Evolutionary conservation across 2,797 vertebrate genomes (phyloP).

Genomic region (Alcedo atthis): DNA sequence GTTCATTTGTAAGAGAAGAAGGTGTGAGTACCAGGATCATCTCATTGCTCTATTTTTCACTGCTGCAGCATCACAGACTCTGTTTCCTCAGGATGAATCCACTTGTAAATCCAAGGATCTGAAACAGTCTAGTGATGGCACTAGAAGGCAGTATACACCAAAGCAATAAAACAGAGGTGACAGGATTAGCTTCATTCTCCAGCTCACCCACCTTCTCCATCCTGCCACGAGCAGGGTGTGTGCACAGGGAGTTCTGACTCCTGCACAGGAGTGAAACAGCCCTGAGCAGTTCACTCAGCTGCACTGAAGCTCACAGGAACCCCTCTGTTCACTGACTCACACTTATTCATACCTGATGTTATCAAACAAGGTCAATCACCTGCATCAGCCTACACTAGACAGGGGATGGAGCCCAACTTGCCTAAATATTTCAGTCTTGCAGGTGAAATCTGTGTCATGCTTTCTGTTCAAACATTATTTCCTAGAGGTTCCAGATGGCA

Average conservation of each 20-base stretch:
- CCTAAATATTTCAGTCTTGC: background rate
- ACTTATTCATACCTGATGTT: background rate
- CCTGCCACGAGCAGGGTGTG: background rate
- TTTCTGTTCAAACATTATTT: background rate
- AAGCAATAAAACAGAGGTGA: background rate
- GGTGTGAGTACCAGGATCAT: background rate
- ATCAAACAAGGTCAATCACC: background rate
- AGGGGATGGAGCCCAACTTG: background rate
- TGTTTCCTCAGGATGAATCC: background rate
- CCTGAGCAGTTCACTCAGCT: too few species aligned
- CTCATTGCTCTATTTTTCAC: background rate
- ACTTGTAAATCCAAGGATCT: background rate
- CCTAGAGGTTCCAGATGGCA: background rate
- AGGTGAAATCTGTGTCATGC: background rate
- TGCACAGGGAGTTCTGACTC: background rate
- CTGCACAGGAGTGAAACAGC: background rate
- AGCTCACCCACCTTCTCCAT: background rate
- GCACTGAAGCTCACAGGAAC: background rate
- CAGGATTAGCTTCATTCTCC: background rate
- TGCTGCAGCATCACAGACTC: background rate
- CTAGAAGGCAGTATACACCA: background rate
- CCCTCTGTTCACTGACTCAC: background rate
- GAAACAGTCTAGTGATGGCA: background rate
- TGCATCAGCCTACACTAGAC: background rate
- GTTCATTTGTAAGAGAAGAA: background rate